Base-by-base conservation (phyloP, 2,113 vertebrate genomes). In the Odontophorus gujanensis region DNA sequence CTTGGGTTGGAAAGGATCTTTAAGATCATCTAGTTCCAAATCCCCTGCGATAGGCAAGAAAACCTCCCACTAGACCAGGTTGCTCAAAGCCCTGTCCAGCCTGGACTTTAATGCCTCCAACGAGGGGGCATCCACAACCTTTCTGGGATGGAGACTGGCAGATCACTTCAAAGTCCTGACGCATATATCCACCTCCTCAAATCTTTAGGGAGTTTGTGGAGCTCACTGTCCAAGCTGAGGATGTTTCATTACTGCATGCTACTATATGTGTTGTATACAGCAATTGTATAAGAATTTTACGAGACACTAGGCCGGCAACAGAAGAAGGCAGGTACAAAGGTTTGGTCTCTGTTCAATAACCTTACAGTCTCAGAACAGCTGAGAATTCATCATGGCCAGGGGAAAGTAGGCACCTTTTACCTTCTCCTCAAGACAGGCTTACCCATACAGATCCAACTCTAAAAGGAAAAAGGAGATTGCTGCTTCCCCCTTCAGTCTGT, bases 251-350 rank as follows among this genome's bases (percentile, higher is more conserved):
- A 50, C 25, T 5, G 1, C 65, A 26, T 30, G 25, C 6, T 85
- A 4, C 62, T 24, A 7, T 1, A 22, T n/a, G 25, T 21, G 2
- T 72, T 51, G 10, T 28, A 15, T 20, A 59, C 22, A 47, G 34
- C 71, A 63, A 15, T 13, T 65, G 30, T 47, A 2, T 69, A 30
- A 79, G 38, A 55, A 50, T 71, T 51, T 45, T 16, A 26, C 53
- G 47, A 67, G 58, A n/a, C 25, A 25, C 45, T 34, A 45, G 24
- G 26, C 25, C 58, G 42, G 17, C 16, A 26, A 45, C 1, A 2
- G 53, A 62, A 78, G 80, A 78, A 61, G 34, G 13, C 67, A 71
- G 0, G 0, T 43, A 38, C 0, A 0, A 78, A 93, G 11, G 7
- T 53, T n/a, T 40, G 19, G 22, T 63, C 25, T 72, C 53, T 61